Evolutionary conservation across 1,140 invertebrate species (phyloP), one percentile per base, ranked within the genome.

Genomic region (Phymastichus coffea): DNA sequence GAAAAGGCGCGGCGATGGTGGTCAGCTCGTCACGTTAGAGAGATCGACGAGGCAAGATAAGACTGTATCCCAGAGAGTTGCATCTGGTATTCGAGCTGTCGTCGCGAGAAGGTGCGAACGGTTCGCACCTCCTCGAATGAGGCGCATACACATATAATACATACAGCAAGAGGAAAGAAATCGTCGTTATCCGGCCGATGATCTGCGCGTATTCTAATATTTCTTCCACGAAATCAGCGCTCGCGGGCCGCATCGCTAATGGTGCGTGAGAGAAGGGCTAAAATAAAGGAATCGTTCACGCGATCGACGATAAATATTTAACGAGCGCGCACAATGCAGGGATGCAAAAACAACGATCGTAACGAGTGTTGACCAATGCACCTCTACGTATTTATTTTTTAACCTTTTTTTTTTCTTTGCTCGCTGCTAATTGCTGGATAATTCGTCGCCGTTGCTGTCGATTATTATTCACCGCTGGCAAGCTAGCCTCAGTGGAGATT

Each of bases 221-320:
- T 70, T 77, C n/a, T n/a, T 71, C 72, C 66, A 66, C 68, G 74
- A 75, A 78, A 68, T 71, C 61, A 62, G 1, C 9, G 43, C 41
- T 22, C 64, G 51, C 52, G 35, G 43, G 30, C 14, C 38, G 41
- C 49, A 57, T 35, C 43, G 43, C 30, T 55, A 41, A 55, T 61
- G 47, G 57, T 33, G 44, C 60, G 55, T 63, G 68, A 15, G 8
- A 33, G 20, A 2, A 23, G 14, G 30, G 46, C 2, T 12, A 26
- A 40, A 48, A 73, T 61, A 62, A 66, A 69, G 68, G 68, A 35
- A 15, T 7, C 4, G 3, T 60, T 63, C 49, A 53, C 44, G 60
- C 64, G 69, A 72, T 72, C 56, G 64, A 66, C 64, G 68, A 76
- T 77, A 77, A 77, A 78, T 78, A 78, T 76, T 78, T 72, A 78